Base-by-base conservation (phyloP, 1,140 invertebrate genomes). In the Drosophila melanica region DNA sequence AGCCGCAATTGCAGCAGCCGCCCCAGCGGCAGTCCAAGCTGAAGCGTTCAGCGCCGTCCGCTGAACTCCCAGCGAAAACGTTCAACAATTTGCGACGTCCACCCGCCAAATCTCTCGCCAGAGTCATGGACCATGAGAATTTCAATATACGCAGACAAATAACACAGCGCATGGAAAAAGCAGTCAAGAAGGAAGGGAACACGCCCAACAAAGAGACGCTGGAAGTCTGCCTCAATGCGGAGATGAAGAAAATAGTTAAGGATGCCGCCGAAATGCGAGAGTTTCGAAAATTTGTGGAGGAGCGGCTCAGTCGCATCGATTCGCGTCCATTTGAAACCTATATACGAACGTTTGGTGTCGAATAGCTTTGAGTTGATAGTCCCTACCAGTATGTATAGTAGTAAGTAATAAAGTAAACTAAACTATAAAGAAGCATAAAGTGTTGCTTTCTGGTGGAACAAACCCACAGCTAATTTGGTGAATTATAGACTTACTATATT, bases 101-200 rank as follows among this genome's bases (percentile, higher is more conserved):
- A 1, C 76, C 84, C 1, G 73, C 73, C 4, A 74, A 55, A n/a
- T 79, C 84, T 1, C 50, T 89, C 44, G 54, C 72, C 2, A 87
- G 80, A 18, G 80, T 89, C 2, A 57, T 90, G 44, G 45, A 63
- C 35, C 84, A 89, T 11, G 84, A 87, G 14, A 84, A 55, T n/a
- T 42, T 55, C 9, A 89, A 79, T 12, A 77, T 87, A 3, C 41
- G 65, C 7, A 42, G 37, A 20, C 79, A 87, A 54, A 67, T 87
- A 20, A 44, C 39, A 0, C 18, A 42, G 16, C 76, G 84, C 0
- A 16, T 87, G 20, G 68, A 72, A 16, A 51, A 50, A 14, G n/a
- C 60, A 0, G 23, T 87, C 0, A 66, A 59, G 5, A 35, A 55
- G 10, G 66, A 41, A 20, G 8, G 33, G 7, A 4, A 14, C 3